A percentile compares a stretch with the other conserved stretches of the same genome.
Evolutionary conservation across 2,888 invertebrate species (phyloP).

Genomic region (Polydrusus tereticollis): DNA sequence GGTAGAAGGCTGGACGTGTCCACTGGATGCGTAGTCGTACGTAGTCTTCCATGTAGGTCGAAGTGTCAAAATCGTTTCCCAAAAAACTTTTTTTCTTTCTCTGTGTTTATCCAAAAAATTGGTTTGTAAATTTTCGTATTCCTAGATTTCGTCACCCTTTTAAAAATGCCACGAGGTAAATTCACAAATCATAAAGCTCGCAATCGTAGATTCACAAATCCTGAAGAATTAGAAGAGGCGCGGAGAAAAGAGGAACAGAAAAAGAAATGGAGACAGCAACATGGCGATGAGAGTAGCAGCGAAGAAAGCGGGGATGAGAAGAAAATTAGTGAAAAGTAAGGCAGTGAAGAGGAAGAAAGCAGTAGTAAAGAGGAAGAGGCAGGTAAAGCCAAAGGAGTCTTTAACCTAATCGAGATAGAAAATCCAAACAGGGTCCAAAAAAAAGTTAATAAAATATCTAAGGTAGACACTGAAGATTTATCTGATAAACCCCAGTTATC

Average conservation of each 20-base stretch:
- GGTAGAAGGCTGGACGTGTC: too few relatives aligned
- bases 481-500: conserved; percentile 82
- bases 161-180: conserved; percentile 62
- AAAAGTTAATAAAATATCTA: conserved; percentile 84
- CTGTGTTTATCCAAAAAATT: not conserved
- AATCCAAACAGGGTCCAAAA: conserved; percentile 94
- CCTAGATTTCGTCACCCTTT: not conserved
- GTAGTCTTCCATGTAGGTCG: too few relatives aligned
- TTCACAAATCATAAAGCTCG: conserved; percentile 95
- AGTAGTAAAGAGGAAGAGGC: conserved; percentile 56
- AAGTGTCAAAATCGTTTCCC: not conserved
- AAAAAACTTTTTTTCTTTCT: not conserved
- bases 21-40: too few relatives aligned
- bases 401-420: conserved; percentile 93
- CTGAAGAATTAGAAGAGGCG: conserved; percentile 91
- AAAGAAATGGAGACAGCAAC: conserved; percentile 75
- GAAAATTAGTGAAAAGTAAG: conserved; percentile 65
- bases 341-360: conserved; percentile 60
- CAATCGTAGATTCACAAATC: conserved; percentile 93
- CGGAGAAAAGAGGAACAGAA: conserved; percentile 82
- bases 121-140: conserved; percentile 1
- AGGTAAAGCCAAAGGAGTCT: conserved; percentile 89
- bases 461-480: conserved; percentile 71
- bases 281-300: conserved; percentile 71
- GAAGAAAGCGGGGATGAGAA: conserved; percentile 72